Percentiles rank a stretch among this genome's conserved stretches.
Evolutionary conservation across 2,113 vertebrate genomes (phyloP).

Genomic region (Cathartes aura): DNA sequence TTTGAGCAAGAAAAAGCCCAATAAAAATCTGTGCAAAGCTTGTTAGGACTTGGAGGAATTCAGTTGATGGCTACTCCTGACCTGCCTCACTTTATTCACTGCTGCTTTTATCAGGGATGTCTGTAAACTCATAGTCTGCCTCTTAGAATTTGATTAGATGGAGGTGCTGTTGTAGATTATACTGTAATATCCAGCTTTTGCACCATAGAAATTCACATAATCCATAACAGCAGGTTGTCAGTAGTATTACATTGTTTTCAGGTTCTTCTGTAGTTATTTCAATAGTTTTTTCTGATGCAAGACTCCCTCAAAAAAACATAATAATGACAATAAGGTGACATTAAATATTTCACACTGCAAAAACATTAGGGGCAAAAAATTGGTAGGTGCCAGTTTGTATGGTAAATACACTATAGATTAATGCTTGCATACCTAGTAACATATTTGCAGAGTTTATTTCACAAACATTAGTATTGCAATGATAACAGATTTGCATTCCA

Average conservation of each 20-base stretch:
- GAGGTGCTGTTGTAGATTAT: background rate
- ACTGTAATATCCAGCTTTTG: background rate
- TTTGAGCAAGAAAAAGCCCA: background rate
- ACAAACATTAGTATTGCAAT: background rate
- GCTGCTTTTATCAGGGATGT: background rate
- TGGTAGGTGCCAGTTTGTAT: background rate
- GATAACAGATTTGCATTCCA: background rate
- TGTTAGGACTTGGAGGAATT: background rate
- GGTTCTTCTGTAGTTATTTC: background rate
- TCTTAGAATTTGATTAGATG: background rate
- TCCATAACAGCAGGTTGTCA: background rate
- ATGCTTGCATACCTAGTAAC: background rate
- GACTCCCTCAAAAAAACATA: background rate
- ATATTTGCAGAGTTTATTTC: background rate
- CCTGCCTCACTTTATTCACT: background rate
- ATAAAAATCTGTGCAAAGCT: background rate
- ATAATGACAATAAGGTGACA: background rate
- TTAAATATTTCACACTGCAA: background rate
- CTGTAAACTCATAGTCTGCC: background rate
- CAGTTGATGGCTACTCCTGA: background rate
- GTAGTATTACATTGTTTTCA: background rate
- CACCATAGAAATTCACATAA: background rate
- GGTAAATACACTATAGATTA: background rate
- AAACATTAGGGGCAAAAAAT: background rate
- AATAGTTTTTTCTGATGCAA: background rate